A percentile compares a stretch with the other conserved stretches of the same genome.
Evolutionary conservation across 2,797 vertebrate species (phyloP).

Genomic region (Pangasius krempfi): DNA sequence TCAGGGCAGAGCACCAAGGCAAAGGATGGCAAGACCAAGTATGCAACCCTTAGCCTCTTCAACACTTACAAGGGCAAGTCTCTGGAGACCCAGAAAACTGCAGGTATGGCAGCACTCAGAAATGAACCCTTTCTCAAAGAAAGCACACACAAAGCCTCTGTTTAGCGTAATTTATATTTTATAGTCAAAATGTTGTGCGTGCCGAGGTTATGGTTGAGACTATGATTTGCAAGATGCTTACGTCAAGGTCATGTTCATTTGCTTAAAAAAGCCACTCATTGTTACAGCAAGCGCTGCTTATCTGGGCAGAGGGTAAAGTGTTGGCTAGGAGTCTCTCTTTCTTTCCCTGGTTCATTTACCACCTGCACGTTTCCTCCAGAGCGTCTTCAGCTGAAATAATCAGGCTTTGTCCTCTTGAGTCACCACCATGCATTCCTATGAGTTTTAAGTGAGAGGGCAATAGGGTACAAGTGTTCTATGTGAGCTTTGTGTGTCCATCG

Average conservation of each 20-base stretch:
- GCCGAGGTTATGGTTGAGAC: not conserved
- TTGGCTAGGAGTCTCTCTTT: constrained; percentile 1
- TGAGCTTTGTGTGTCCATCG: not conserved
- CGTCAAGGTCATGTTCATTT: not conserved
- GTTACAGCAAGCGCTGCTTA: constrained; percentile 16
- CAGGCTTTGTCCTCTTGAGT: constrained; percentile 45
- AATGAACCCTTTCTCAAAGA: not conserved
- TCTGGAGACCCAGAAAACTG: constrained; percentile 98
- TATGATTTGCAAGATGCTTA: not conserved
- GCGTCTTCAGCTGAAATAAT: constrained; percentile 42
- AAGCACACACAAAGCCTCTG: too few species aligned
- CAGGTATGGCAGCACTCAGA: constrained; percentile 79
- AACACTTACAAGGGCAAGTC: constrained; percentile 99
- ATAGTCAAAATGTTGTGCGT: not conserved
- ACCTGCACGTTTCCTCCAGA: constrained; percentile 9
- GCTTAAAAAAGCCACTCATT: not conserved
- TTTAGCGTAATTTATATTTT: not conserved
- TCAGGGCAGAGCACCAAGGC: constrained; percentile 99
- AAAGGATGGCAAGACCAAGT: constrained; percentile 99
- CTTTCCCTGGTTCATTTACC: constrained; percentile 1
- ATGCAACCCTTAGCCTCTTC: constrained; percentile 99
- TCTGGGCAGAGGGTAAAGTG: constrained; percentile 28
- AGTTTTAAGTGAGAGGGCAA: constrained; percentile 3
- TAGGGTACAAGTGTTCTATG: not conserved
- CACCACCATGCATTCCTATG: constrained; percentile 32